Evolutionary conservation across 2,888 invertebrate species (phyloP), one percentile per base, ranked within the genome.

Genomic region (Metacarcinus magister): DNA sequence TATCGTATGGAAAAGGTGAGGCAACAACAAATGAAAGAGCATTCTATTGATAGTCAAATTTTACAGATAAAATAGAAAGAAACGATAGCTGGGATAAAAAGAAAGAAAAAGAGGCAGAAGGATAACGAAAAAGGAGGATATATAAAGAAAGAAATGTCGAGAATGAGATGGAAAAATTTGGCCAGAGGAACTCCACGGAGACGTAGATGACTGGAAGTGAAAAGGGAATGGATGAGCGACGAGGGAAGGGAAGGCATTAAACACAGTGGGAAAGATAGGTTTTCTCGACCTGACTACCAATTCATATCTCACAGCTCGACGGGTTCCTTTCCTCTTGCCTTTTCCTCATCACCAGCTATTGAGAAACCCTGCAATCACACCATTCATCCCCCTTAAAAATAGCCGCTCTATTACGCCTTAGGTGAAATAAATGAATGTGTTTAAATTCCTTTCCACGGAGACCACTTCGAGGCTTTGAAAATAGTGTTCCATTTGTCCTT

Each of bases 361-460:
- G 87, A 87, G 87, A 19, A 87, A 39, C 0, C 87, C 39, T 39
- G 87, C 87, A 87, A 87, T 87, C 87, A 39, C 87, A 39, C 16
- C 28, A 39, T 32, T 87, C 87, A 75, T 75, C 39, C 87, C 2
- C 87, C 39, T 87, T 87, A 82, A 82, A 82, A 82, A 82, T 87
- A 87, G 87, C 39, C 39, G 39, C 2, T 16, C 87, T 39, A 87
- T 87, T 39, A 87, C 39, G 87, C 87, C 75, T 87, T 13, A 39
- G 39, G 13, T 87, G 39, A 87, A 87, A 75, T 75, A 75, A 87
- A 87, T 32, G 87, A 87, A 87, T 39, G 39, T 32, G 87, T 87
- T 87, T 87, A 87, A 87, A 87, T 87, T 87, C 19, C 39, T 39
- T 19, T 87, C 87, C 39, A 39, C 16, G 39, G 39, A 39, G 87